Conservation (phyloP, 35 echinoderm and acorn worm genomes). For the Lytechinus pictus region DNA sequence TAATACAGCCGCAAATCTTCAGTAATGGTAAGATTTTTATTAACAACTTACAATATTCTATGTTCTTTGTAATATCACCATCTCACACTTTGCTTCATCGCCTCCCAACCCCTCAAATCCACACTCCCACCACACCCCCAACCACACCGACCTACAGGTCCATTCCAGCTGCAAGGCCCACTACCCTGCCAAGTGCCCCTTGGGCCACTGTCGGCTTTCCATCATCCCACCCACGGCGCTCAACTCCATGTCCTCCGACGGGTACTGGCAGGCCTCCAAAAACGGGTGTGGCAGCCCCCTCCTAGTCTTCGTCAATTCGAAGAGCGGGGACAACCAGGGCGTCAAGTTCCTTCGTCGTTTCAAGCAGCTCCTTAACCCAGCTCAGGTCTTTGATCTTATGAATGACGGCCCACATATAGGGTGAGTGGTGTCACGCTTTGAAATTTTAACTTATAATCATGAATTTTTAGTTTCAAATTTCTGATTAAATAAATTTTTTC, state of each 20-base stretch:
- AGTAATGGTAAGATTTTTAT: too few species aligned
- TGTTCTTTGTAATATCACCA: too few species aligned
- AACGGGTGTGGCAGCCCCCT: constrained; percentile 91
- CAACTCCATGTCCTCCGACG: constrained; percentile 94
- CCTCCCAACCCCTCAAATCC: neutral
- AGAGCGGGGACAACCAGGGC: constrained; percentile 97
- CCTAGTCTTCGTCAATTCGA: constrained; percentile 98
- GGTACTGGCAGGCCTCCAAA: constrained; percentile 95
- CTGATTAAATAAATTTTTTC: too few species aligned
- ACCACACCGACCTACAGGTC: constrained; percentile 65
- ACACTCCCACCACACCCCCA: neutral
- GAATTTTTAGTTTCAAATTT: too few species aligned
- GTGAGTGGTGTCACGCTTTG: constrained; percentile 35
- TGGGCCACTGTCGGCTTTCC: constrained; percentile 92
- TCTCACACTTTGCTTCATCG: neutral
- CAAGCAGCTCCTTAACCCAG: constrained; percentile 93
- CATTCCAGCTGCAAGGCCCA: constrained; percentile 84
- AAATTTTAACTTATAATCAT: too few species aligned
- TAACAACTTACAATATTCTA: too few species aligned
- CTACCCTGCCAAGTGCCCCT: constrained; percentile 88
- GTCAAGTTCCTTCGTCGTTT: constrained; percentile 96
- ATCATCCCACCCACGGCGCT: constrained; percentile 92
- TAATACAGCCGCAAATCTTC: too few species aligned
- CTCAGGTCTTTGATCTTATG: constrained; percentile 98
- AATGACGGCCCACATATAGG: constrained; percentile 92